Evolutionary conservation across 2,797 vertebrate species (phyloP), one percentile per base, ranked within the genome.

Genomic region (Sciurus vulgaris): DNA sequence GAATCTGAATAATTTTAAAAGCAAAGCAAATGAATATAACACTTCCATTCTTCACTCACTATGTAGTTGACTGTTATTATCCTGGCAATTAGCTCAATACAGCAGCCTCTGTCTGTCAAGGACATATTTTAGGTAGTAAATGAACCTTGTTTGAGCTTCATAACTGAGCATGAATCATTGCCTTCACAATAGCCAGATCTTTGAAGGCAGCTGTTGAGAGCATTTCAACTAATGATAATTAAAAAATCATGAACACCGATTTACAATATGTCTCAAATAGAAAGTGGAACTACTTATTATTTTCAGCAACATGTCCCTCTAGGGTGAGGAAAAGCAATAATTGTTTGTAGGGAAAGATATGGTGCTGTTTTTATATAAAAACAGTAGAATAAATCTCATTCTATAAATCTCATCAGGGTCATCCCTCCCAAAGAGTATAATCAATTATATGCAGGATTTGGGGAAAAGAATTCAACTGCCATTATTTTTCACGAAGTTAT

Each of bases 161-260:
- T 51, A 63, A 79, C 59, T 63, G 33, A 87, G 26, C 12, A 63
- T 78, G 38, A 96, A 82, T 91, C 13, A 91, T n/a, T 86, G 83
- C 35, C 38, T 79, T 82, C 72, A 22, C 15, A 88, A 2, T 15
- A 76, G 41, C 28, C 49, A 67, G 56, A 10, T 93, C 49, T 86
- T 89, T 83, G 76, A 91, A 91, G 74, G 82, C 79, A 92, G 86
- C 44, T 90, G 59, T 83, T 79, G 41, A 94, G 70, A 70, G 14
- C 83, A 13, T 86, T 93, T 95, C 63, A 91, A 83, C 51, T 83
- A 95, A 94, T 78, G 74, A 83, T 89, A 88, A 91, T 90, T 94
- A 51, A 95, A 93, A 81, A 79, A 70, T 26, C 56, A 77, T 79
- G 83, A 95, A 69, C 74, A 78, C 38, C 33, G 28, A 96, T 86